Evolutionary conservation across 2,113 vertebrate genomes (phyloP), one percentile per base, ranked within the genome.

Genomic region (Ochotona princeps): DNA sequence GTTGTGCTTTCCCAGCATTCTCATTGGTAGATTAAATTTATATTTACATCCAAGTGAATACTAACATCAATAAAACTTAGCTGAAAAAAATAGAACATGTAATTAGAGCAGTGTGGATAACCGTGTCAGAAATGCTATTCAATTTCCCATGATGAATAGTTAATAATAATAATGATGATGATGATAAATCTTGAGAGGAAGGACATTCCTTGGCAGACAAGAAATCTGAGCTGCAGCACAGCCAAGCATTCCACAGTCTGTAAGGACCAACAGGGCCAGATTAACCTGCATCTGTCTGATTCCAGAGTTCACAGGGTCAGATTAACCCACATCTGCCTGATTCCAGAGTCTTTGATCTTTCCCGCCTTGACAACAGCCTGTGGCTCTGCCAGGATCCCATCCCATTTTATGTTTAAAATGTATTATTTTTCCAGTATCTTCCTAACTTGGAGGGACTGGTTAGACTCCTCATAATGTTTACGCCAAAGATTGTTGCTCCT

Each of bases 331-430:
- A 12, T 4, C 25, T 38, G 12, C 60, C 44, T 51, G 60, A 70
- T 7, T 35, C 38, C 4, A 30, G 9, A 17, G 20, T 14, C 14
- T 17, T 69, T 28, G 25, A 25, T 70, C 10, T 69, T 83, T 91
- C 13, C 18, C 14, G 8, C 30, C 8, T 60, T 8, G 7, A 84
- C 4, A 1, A 21, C 2, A 12, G 4, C 5, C 0, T 25, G 15
- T 65, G 23, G 2, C n/a, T 28, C 17, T 75, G 13, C 44, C 0
- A 47, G 6, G 13, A 67, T 74, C 4, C 20, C 54, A 88, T 6
- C 57, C 14, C 23, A 8, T 23, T 83, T 63, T 81, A 51, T 66
- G 54, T 81, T 73, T 35, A 60, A 51, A 89, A 61, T 54, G 26
- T 38, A 44, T 51, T n/a, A 20, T 6, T 20, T 0, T 82, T 73